Conservation (phyloP, 2,888 invertebrate species). For the Nymphalis polychloros region DNA sequence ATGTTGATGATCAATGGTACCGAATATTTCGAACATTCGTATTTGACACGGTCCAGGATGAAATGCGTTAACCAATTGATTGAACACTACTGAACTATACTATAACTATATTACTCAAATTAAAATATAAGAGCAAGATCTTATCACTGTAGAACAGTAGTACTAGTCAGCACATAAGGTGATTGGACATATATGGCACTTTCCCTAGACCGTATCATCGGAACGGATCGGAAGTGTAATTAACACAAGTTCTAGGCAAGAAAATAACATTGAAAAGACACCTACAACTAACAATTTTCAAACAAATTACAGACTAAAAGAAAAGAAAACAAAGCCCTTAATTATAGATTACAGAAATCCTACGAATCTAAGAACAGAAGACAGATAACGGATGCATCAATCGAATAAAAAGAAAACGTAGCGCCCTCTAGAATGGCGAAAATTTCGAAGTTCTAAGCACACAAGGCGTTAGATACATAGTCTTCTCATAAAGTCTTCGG, state of each 20-base stretch:
- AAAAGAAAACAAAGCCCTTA: constrained; percentile 23
- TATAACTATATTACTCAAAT: not conserved
- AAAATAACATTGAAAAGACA: constrained; percentile 19
- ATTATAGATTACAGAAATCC: constrained; percentile 26
- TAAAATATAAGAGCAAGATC: not conserved
- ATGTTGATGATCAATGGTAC: constrained; percentile 21
- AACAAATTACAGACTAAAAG: constrained; percentile 16
- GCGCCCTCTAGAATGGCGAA: constrained; percentile 40
- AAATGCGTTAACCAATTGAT: not conserved
- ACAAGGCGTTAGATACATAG: constrained; percentile 37
- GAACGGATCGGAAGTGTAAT: constrained; percentile 3
- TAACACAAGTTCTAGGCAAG: constrained; percentile 6
- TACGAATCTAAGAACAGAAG: constrained; percentile 35
- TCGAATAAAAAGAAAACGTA: constrained; percentile 31
- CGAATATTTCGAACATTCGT: constrained; percentile 20
- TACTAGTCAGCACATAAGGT: not conserved
- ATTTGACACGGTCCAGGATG: constrained; percentile 19
- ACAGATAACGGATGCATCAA: constrained; percentile 38
- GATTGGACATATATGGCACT: not conserved
- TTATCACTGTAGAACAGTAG: not conserved
- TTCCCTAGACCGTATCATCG: constrained; percentile 19
- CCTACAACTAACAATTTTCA: constrained; percentile 21
- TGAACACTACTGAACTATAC: not conserved
- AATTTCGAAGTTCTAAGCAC: constrained; percentile 29
- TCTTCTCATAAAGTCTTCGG: too few species aligned